Base-by-base conservation (phyloP, 1,140 invertebrate genomes). In the Drosophila novamexicana region DNA sequence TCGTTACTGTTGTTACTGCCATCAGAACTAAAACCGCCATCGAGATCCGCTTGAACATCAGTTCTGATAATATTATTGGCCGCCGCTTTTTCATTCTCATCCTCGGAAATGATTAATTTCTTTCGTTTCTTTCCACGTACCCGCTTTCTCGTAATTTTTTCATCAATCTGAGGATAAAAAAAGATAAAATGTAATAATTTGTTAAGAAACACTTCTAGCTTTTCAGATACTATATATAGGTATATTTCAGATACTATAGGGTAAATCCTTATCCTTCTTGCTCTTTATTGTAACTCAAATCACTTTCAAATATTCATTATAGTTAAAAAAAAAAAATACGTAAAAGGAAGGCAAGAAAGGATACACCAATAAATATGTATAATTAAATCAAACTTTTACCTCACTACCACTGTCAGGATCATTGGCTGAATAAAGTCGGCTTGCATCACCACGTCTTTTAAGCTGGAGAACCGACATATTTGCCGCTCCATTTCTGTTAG, bases 1-100 rank as follows among this genome's bases (percentile, higher is more conserved):
- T 96, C 96, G 72, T 94, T 94, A 32, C 92, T 93, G 57, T 96
- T 93, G 61, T 96, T 96, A 49, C 94, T 94, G 4, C 22, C 22
- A 68, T 95, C 94, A 0, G 94, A 95, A 62, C 93, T 86, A 63
- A 94, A 94, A 29, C 93, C 94, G 74, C 53, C 75, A 76, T 74
- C 76, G 39, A 66, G 18, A 9, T 61, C 78, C 56, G 32, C 42
- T 14, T 56, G 16, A 34, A 61, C 2, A 50, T 29, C 14, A 53
- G 49, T 50, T 12, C 9, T 50, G 34, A 12, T 45, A 65, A 39
- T 18, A 22, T 32, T 22, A 9, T 68, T 69, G 8, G 6, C 12
- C 45, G 34, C 6, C 12, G 7, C 16, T 49, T 37, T 16, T 16
- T 61, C n/a, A 32, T 6, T 16, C 12, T 88, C 90, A 16, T 90